Base-by-base conservation (phyloP, 2,888 invertebrate genomes). In the Tenodera sinensis region DNA sequence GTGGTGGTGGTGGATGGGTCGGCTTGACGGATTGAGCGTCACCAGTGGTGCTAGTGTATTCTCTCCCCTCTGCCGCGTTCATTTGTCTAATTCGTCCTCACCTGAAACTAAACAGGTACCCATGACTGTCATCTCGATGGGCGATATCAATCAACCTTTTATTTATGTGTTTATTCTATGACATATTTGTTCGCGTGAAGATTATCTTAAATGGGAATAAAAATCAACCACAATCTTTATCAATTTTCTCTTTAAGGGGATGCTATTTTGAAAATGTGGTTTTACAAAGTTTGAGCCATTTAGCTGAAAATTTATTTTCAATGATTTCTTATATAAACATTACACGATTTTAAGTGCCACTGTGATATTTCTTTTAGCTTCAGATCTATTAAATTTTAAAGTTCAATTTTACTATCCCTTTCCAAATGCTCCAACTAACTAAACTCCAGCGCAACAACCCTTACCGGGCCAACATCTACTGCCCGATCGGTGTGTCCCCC, bases 21-120 rank as follows among this genome's bases (percentile, higher is more conserved):
- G 42, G 87, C 82, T 82, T 87, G 87, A 83, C 87, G 87, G 87
- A 87, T 87, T 87, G 83, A 83, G 20, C 54, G 54, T 71, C 54
- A 71, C 83, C n/a, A 28, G 15, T 34, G 30, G 82, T 87, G 30
- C 71, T 82, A 82, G 71, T 81, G 87, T 87, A 82, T n/a, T 85
- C 82, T 25, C 28, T 14, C 12, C 8, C 85, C 84, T 84, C 25
- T 47, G 30, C 84, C 28, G 34, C 84, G 85, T 27, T 54, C 27
- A 84, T 85, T 71, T 71, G 54, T 71, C 54, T 71, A 71, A 71
- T 71, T 71, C 54, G 54, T 71, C 54, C 54, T 71, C 54, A 71
- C 54, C 54, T 71, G 54, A 71, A 71, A 71, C 54, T 71, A 71
- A 71, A 71, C 54, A 71, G 54, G 54, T 71, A 71, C 54, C 54